phyloP scores from a whole-genome alignment of 2,888 invertebrate species.

The Chrysodeixis includens region DNA sequence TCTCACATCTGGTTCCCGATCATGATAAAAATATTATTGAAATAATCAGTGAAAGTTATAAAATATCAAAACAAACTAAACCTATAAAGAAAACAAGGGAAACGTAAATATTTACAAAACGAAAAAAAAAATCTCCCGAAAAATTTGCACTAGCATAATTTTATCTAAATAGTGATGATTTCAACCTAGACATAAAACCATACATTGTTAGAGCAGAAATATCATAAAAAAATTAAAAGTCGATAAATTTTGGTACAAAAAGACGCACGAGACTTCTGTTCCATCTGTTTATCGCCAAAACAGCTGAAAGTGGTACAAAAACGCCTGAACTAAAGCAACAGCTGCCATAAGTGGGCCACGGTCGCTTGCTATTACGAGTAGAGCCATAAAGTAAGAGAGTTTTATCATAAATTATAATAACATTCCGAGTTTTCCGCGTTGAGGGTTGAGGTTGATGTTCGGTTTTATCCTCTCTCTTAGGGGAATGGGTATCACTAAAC shows the following conservation, averaged over 20 bases:
- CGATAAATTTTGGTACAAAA: conserved; percentile 3
- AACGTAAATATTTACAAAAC: background rate
- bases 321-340: conserved; percentile 48
- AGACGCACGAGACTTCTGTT: conserved; percentile 11
- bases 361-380: conserved; percentile 35
- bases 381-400: conserved; percentile 22
- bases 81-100: background rate
- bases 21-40: background rate
- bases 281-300: conserved; percentile 26
- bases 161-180: background rate
- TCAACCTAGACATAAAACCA: background rate
- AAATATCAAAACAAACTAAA: background rate
- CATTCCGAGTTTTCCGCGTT: background rate
- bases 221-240: background rate
- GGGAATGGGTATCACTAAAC: too few species aligned
- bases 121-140: background rate
- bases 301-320: conserved; percentile 44
- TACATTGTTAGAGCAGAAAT: background rate
- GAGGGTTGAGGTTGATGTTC: background rate
- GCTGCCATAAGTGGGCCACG: conserved; percentile 55
- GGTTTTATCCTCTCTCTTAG: background rate
- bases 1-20: too few species aligned
- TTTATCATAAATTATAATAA: background rate
- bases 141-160: background rate
- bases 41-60: background rate